Conservation (phyloP, 2,888 invertebrate species). For the Drosophila macrothrix region DNA sequence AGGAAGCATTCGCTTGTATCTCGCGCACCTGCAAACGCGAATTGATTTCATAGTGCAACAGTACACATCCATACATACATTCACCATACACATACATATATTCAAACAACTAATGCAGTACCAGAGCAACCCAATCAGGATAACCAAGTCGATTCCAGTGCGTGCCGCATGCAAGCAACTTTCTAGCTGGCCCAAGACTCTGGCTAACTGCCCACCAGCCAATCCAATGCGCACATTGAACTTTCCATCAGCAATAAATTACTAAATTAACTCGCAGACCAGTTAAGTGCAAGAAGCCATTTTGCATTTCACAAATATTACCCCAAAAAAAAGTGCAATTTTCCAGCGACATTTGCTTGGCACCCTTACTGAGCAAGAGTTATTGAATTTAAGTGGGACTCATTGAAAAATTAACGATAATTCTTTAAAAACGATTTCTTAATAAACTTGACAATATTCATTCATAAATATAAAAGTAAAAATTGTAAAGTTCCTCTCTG, state of each 20-base stretch:
- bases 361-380: not conserved
- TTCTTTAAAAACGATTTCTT: not conserved
- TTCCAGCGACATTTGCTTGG: conserved; percentile 12
- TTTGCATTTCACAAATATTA: conserved; percentile 68
- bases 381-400: not conserved
- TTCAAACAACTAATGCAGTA: conserved; percentile 13
- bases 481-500: no score
- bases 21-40: conserved; percentile 65
- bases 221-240: conserved; percentile 70
- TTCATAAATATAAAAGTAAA: not conserved
- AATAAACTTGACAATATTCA: not conserved
- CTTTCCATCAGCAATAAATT: conserved; percentile 68
- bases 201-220: conserved; percentile 11
- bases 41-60: conserved; percentile 37
- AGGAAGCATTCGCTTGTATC: conserved; percentile 63
- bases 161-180: conserved; percentile 75
- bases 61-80: conserved; percentile 25
- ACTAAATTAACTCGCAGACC: conserved; percentile 55
- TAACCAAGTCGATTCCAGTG: conserved; percentile 64
- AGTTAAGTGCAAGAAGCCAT: conserved; percentile 68
- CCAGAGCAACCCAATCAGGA: conserved; percentile 64
- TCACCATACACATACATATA: conserved; percentile 17
- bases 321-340: conserved; percentile 7
- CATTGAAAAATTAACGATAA: not conserved
- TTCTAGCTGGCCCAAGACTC: conserved; percentile 73